Evolutionary conservation across 2,888 invertebrate species (phyloP), one percentile per base, ranked within the genome.

Genomic region (Drosophila neotestacea): DNA sequence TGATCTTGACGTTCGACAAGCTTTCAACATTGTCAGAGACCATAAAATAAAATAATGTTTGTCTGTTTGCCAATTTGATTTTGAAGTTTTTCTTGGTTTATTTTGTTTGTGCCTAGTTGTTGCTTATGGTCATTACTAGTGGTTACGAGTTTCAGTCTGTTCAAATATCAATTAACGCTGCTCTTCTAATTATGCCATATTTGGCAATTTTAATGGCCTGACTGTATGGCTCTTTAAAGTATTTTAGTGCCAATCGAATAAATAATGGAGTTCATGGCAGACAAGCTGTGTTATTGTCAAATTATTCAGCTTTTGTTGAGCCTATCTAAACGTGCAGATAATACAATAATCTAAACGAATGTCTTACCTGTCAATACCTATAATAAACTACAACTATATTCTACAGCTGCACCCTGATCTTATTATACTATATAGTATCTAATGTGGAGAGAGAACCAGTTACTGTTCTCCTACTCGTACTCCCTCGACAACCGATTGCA

Each of bases 141-240:
- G 11, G 13, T 59, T 65, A 30, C 27, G 28, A 46, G 34, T 28
- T 59, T 9, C n/a, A 32, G 56, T 16, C 51, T 66, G 69, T 54
- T 67, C 66, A 73, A 71, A 84, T 68, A 81, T 67, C 73, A 83
- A 83, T 78, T 73, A 76, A 51, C 68, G 63, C 68, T 47, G 46
- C 65, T 64, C 54, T 67, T 79, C 79, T 73, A 85, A 81, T 81
- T 72, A 81, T 70, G 66, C 63, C 68, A 61, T 68, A 70, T 84
- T 81, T 73, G 73, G 58, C 13, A 30, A 55, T 70, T 62, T 66
- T 70, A 80, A 81, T 78, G 72, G 52, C 39, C 39, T 27, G 34
- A 27, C 34, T n/a, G 16, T 16, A 16, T 16, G 42, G 10, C n/a
- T 28, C 5, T 22, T 22, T 22, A 27, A 22, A 42, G 5, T 11